Base-by-base conservation (phyloP, 1,140 invertebrate species). In the Microvelia longipes region DNA sequence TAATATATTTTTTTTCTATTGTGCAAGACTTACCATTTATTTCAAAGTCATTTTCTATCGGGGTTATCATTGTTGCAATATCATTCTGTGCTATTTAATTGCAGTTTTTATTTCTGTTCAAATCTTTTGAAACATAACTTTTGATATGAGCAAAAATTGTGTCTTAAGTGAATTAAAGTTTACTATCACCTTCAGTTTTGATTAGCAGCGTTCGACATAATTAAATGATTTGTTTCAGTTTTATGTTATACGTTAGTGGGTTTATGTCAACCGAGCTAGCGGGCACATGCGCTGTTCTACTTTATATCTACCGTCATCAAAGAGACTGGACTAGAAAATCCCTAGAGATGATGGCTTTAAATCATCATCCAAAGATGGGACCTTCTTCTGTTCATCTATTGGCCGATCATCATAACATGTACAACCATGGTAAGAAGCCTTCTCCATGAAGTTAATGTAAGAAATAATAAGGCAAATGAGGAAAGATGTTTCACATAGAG, bases 221-320 rank as follows among this genome's bases (percentile, higher is more conserved):
- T n/a, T n/a, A n/a, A n/a, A n/a, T n/a, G n/a, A n/a, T 67, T 2
- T 67, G 27, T 66, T 66, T 68, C 71, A 82, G 81, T 67, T 95
- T 94, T 80, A 83, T 92, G 27, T 82, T 94, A 14, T 91, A 93
- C 76, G 87, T 94, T 29, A 85, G 88, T 73, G 91, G 91, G 19
- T 91, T 94, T 76, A 85, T 94, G 72, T 84, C 86, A 27, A 90
- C 88, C 1, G 91, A 94, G 79, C 80, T 93, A 64, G 88, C 92
- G 19, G 92, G 92, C 19, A 90, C 90, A 19, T 87, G 89, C 66
- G 90, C 91, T 67, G 88, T 95, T 66, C 93, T 93, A 78, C 86
- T 93, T 29, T 94, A 91, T 78, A 91, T 94, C 73, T 87, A 87
- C 74, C 83, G 84, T 79, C 85, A 88, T 76, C 86, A 89, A 76